These are phyloP conservation scores for Sturnus vulgaris DNA, from an alignment of 2,113 vertebrate species.

Conservation along the genomic window DNA sequence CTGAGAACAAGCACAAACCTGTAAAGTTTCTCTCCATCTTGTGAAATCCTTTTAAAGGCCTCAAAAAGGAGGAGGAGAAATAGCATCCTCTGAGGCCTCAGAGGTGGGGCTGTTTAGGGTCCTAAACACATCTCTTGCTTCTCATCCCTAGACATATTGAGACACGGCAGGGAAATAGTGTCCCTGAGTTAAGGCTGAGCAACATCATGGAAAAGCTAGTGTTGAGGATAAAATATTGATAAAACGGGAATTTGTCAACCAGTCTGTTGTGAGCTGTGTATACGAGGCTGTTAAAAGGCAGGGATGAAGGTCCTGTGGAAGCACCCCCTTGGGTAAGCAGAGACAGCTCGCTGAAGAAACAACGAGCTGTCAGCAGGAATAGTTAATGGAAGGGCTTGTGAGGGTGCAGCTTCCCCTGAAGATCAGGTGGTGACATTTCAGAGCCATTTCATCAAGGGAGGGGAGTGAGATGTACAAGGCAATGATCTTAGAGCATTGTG, in stretches of 20 bases:
- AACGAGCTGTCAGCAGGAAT: slow-evolving; percentile 2
- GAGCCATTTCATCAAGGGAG: slow-evolving; percentile 38
- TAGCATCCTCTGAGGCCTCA: not conserved
- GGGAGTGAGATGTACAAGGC: slow-evolving; percentile 29
- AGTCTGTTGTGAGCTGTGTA: not conserved
- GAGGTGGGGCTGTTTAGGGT: not conserved
- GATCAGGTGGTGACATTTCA: slow-evolving; percentile 43
- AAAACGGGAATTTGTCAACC: not conserved
- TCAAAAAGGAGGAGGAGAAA: not conserved
- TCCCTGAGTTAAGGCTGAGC: not conserved
- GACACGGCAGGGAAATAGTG: not conserved
- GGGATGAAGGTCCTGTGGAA: not conserved
- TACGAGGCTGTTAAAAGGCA: slow-evolving; percentile 20
- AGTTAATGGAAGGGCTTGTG: slow-evolving; percentile 10
- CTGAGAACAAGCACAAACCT: slow-evolving; percentile 26
- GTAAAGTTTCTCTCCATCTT: not conserved
- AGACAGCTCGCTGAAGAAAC: not conserved
- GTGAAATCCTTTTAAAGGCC: not conserved
- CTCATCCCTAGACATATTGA: not conserved
- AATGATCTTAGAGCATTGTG: slow-evolving; percentile 50
- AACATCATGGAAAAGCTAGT: not conserved
- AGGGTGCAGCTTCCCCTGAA: not conserved
- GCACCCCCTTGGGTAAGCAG: not conserved
- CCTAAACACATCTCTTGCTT: not conserved
- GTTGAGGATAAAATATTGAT: not conserved